Conservation (phyloP, 2,113 vertebrate species). For the Eublepharis macularius region DNA sequence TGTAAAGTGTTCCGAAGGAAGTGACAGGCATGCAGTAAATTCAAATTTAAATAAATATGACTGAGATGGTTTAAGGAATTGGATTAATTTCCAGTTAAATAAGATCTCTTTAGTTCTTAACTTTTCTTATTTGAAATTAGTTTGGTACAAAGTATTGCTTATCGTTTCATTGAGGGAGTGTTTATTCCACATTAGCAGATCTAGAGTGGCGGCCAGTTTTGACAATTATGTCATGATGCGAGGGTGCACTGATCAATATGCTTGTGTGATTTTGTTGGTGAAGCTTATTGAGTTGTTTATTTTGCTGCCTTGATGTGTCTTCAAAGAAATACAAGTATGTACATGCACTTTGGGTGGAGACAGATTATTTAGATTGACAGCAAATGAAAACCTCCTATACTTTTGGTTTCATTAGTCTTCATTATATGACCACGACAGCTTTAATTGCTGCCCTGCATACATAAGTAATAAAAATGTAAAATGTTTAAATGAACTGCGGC, state of each 20-base stretch:
- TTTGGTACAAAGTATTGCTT: background rate
- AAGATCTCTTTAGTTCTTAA: background rate
- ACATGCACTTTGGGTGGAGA: slow-evolving; percentile 29
- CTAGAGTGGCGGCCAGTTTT: background rate
- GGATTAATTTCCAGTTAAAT: background rate
- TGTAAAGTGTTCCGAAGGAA: no score
- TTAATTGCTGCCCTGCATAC: slow-evolving; percentile 69
- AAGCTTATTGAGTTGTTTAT: slow-evolving; percentile 9
- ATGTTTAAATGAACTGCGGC: slow-evolving; percentile 75
- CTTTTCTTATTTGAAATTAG: background rate
- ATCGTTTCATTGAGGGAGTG: background rate
- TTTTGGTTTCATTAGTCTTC: slow-evolving; percentile 71
- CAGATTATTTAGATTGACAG: slow-evolving; percentile 59
- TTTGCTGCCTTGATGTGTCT: background rate
- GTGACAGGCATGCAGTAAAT: no score
- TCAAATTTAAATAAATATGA: no score
- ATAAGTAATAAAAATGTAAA: slow-evolving; percentile 81
- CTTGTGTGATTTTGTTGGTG: background rate
- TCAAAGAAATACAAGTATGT: slow-evolving; percentile 10
- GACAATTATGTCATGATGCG: background rate
- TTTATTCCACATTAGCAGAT: background rate
- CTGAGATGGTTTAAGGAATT: no score
- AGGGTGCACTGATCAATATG: background rate
- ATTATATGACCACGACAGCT: slow-evolving; percentile 67
- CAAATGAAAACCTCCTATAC: slow-evolving; percentile 62